Conservation (phyloP, 2,113 vertebrate genomes). For the Prietella phreatophila region DNA sequence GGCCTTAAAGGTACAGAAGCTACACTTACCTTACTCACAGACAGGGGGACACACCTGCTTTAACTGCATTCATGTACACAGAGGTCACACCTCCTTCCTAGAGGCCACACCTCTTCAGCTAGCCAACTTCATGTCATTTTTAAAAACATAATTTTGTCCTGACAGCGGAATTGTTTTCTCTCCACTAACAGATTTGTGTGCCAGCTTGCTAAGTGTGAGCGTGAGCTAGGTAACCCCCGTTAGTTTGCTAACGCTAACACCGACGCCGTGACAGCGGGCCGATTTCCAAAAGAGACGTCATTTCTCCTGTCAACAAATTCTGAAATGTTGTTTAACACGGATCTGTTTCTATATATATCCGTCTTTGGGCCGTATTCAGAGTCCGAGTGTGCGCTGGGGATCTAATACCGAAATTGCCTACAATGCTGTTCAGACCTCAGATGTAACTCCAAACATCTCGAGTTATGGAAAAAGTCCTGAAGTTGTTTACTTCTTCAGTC, state of each 20-base stretch:
- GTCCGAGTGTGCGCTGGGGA: not conserved
- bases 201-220: not conserved
- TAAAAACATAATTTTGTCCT: not conserved
- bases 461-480: too few species aligned
- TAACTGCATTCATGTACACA: too few species aligned
- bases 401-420: not conserved
- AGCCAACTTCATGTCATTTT: not conserved
- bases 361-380: not conserved
- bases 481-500: not conserved
- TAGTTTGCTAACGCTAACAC: not conserved
- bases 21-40: too few species aligned
- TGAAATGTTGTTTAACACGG: not conserved
- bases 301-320: not conserved
- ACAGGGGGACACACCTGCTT: not conserved
- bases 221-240: not conserved
- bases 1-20: too few species aligned
- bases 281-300: not conserved
- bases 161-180: not conserved
- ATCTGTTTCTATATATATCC: not conserved
- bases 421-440: not conserved
- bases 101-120: not conserved
- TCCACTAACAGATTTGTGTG: not conserved
- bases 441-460: not conserved
- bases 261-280: not conserved
- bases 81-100: not conserved